These are phyloP conservation scores for Chaitophorus viminalis DNA, from an alignment of 2,888 invertebrate species.

Conservation along the genomic window DNA sequence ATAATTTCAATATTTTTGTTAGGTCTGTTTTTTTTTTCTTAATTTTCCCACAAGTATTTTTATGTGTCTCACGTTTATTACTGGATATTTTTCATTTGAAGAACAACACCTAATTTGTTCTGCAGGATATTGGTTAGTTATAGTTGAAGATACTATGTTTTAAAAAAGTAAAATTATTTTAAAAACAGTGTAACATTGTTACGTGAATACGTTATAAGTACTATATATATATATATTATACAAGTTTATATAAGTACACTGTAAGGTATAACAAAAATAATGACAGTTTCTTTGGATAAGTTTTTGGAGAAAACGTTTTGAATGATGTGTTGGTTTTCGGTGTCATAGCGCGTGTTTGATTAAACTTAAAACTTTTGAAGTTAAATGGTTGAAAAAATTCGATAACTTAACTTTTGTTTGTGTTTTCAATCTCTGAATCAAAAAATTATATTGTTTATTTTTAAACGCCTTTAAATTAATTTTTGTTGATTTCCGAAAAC, in stretches of 20 bases:
- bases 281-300: neutral
- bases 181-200: too few species aligned
- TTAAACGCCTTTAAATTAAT: constrained; percentile 36
- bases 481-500: constrained; percentile 25
- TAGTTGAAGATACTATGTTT: too few species aligned
- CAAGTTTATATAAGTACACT: neutral
- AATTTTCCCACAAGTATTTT: too few species aligned
- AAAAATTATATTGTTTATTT: constrained; percentile 50
- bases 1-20: too few species aligned
- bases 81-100: too few species aligned
- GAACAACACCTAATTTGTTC: too few species aligned
- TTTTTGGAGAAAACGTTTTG: neutral
- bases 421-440: constrained; percentile 40
- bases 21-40: too few species aligned
- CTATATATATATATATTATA: too few species aligned
- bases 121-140: too few species aligned
- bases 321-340: constrained; percentile 21
- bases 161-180: too few species aligned
- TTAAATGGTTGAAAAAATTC: constrained; percentile 52
- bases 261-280: neutral
- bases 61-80: too few species aligned
- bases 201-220: too few species aligned
- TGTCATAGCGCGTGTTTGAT: constrained; percentile 31
- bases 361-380: constrained; percentile 30
- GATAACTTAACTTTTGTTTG: constrained; percentile 37